These are phyloP conservation scores for Achlya flavicornis DNA, from an alignment of 2,888 invertebrate species.

Conservation along the genomic window DNA sequence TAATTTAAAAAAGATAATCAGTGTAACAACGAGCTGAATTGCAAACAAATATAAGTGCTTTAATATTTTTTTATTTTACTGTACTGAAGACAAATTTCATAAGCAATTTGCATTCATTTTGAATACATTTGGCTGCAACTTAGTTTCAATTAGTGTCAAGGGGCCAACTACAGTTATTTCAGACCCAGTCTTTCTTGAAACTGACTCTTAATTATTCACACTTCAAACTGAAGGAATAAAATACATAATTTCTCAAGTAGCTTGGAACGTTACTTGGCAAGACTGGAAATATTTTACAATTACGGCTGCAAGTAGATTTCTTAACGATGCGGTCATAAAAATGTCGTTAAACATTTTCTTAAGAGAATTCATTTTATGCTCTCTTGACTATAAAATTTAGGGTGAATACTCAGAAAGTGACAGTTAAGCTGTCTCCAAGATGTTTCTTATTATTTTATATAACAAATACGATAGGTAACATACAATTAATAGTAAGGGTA, in stretches of 20 bases:
- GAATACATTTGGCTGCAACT: background rate
- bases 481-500: too few relatives aligned
- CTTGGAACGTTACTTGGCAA: constrained; percentile 1
- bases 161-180: background rate
- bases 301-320: constrained; percentile 15
- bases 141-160: background rate
- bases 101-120: background rate
- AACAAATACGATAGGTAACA: too few relatives aligned
- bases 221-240: constrained; percentile 17
- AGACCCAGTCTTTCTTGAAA: background rate
- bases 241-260: constrained; percentile 17
- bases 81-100: background rate
- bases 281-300: constrained; percentile 19
- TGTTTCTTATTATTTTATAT: too few relatives aligned
- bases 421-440: background rate
- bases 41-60: too few relatives aligned
- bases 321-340: constrained; percentile 10
- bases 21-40: too few relatives aligned
- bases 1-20: too few relatives aligned
- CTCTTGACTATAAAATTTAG: background rate
- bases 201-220: constrained; percentile 9
- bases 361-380: constrained; percentile 7
- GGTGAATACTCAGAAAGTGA: background rate
- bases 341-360: constrained; percentile 8
- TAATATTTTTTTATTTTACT: too few relatives aligned